phyloP scores from a whole-genome alignment of 2,888 invertebrate genomes.

The Cistogaster globosa region DNA sequence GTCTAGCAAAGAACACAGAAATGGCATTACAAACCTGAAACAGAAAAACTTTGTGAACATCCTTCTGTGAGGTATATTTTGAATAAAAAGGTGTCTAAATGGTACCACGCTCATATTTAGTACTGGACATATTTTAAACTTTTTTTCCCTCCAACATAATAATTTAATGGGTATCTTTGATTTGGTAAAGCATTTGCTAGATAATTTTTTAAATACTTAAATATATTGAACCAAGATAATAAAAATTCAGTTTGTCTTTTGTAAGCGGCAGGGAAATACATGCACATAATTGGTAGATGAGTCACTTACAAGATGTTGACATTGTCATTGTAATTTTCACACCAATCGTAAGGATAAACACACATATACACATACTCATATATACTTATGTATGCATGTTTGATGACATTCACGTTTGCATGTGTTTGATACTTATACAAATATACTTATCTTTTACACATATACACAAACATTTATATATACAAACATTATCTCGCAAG shows the following conservation, averaged over 20 bases:
- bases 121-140: constrained; percentile 5
- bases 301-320: constrained; percentile 65
- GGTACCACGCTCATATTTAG: neutral
- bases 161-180: too few species aligned
- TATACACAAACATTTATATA: neutral
- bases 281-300: constrained; percentile 8
- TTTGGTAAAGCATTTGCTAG: neutral
- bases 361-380: too few species aligned
- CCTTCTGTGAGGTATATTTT: neutral
- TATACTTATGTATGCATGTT: neutral
- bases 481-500: neutral
- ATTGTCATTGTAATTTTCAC: constrained; percentile 56
- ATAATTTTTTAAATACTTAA: constrained; percentile 6
- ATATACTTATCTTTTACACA: constrained; percentile 2
- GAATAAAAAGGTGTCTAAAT: neutral
- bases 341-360: constrained; percentile 9
- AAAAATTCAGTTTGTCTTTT: constrained; percentile 25
- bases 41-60: too few species aligned
- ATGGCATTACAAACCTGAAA: neutral
- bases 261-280: constrained; percentile 2
- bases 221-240: constrained; percentile 22
- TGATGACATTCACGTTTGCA: constrained; percentile 21
- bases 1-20: too few species aligned
- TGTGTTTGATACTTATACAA: constrained; percentile 28
- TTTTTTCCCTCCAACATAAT: neutral